These are phyloP conservation scores for Xestia xanthographa DNA, from an alignment of 2,888 invertebrate genomes.

Conservation along the genomic window DNA sequence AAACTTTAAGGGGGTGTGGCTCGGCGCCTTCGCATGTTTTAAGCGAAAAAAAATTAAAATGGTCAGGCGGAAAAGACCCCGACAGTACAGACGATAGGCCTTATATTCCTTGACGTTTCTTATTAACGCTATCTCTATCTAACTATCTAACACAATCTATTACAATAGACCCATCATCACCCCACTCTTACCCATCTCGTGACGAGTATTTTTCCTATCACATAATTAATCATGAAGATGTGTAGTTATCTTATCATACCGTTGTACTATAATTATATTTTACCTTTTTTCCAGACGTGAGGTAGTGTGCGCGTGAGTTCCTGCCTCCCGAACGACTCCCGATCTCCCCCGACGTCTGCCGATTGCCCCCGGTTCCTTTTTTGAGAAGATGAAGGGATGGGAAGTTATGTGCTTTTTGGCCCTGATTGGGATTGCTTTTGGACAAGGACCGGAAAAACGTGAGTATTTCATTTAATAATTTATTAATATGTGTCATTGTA, in stretches of 20 bases:
- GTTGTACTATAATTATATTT: slow-evolving; percentile 73
- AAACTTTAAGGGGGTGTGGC: no score
- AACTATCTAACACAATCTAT: background rate
- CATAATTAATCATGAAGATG: slow-evolving; percentile 80
- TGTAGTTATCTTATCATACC: slow-evolving; percentile 82
- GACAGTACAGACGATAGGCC: no score
- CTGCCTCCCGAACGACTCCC: slow-evolving; percentile 57
- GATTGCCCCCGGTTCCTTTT: slow-evolving; percentile 53
- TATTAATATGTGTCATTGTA: background rate
- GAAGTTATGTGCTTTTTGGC: slow-evolving; percentile 58
- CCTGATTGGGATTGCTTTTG: slow-evolving; percentile 60
- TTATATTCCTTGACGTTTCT: background rate
- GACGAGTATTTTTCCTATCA: slow-evolving; percentile 87
- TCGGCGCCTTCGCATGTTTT: no score
- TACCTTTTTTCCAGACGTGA: slow-evolving; percentile 81
- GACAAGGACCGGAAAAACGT: slow-evolving; percentile 70
- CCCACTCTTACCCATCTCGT: slow-evolving; percentile 80
- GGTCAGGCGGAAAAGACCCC: no score
- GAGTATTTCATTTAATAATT: slow-evolving; percentile 42
- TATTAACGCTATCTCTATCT: background rate
- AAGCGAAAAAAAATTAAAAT: no score
- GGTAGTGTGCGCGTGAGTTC: slow-evolving; percentile 70
- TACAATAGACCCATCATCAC: slow-evolving; percentile 48
- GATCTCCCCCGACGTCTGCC: slow-evolving; percentile 57
- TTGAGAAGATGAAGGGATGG: slow-evolving; percentile 63